phyloP scores from a whole-genome alignment of 1,140 invertebrate species.

The Bilobella aurantiaca region DNA sequence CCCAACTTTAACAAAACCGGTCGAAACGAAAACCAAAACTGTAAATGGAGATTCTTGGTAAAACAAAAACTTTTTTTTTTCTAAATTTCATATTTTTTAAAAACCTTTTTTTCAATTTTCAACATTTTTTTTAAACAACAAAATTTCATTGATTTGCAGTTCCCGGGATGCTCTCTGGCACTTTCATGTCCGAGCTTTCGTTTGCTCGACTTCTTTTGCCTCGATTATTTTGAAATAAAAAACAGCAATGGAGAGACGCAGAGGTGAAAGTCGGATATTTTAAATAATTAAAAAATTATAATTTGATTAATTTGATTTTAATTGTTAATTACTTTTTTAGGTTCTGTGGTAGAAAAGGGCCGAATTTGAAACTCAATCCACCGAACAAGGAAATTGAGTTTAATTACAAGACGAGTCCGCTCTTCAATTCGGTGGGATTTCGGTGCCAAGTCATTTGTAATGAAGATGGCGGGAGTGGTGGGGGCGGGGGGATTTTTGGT shows the following conservation, averaged over 20 bases:
- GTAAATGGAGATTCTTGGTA: constrained; percentile 28
- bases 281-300: not conserved
- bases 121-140: not conserved
- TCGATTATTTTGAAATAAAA: constrained; percentile 30
- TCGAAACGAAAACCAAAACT: constrained; percentile 13
- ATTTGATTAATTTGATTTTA: not conserved
- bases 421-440: constrained; percentile 24
- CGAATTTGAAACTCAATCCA: not conserved
- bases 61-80: not conserved
- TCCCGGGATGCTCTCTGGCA: constrained; percentile 16
- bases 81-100: not conserved
- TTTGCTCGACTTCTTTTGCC: constrained; percentile 27
- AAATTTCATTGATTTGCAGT: constrained; percentile 7
- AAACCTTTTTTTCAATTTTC: not conserved
- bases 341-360: constrained; percentile 27
- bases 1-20: constrained; percentile 21
- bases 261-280: constrained; percentile 11
- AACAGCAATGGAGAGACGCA: constrained; percentile 17
- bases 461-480: constrained; percentile 18
- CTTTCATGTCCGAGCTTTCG: constrained; percentile 25
- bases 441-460: constrained; percentile 23
- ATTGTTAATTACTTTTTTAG: constrained; percentile 12
- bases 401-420: constrained; percentile 22
- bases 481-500: not conserved
- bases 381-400: constrained; percentile 13